Evolutionary conservation across 2,888 invertebrate genomes (phyloP), one percentile per base, ranked within the genome.

Genomic region (Pyralis farinalis): DNA sequence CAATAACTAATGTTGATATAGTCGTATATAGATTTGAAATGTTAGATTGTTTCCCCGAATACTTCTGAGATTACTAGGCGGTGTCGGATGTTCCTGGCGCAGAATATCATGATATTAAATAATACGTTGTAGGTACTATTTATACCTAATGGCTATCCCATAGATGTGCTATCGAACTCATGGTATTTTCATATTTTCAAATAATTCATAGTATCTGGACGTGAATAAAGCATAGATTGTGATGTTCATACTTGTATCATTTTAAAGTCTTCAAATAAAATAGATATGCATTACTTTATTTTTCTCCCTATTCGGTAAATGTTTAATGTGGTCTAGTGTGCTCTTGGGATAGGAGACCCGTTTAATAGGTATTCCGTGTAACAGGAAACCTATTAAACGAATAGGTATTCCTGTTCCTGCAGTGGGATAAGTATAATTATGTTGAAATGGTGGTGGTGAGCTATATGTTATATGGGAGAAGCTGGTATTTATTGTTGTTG

Each of bases 161-260:
- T 37, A 7, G 27, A 12, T 12, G 12, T 21, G 21, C 32, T 31
- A 7, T 29, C 25, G 5, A n/a, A 27, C 7, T 6, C 29, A 32
- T 32, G 16, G 7, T 21, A 32, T 32, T 22, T 32, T 16, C 12
- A 27, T 32, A 35, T 12, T 35, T n/a, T 37, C 29, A 36, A 16
- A 28, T 8, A 20, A n/a, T 32, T 32, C 16, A 37, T 43, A 45
- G 30, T 40, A 46, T 36, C 41, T 27, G 35, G 37, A 30, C 12
- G 30, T 43, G 27, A 50, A 42, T 50, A 45, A 49, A 46, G n/a
- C 34, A 43, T 45, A 42, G 40, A 45, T 41, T 37, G 43, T 45
- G 40, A 45, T 40, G 38, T 42, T 47, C 7, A n/a, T 7, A 16
- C 43, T 44, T 11, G 41, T 45, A 40, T 50, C 36, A 40, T 47